These are phyloP conservation scores for Catocala nupta DNA, from an alignment of 2,888 invertebrate species.

Conservation along the genomic window DNA sequence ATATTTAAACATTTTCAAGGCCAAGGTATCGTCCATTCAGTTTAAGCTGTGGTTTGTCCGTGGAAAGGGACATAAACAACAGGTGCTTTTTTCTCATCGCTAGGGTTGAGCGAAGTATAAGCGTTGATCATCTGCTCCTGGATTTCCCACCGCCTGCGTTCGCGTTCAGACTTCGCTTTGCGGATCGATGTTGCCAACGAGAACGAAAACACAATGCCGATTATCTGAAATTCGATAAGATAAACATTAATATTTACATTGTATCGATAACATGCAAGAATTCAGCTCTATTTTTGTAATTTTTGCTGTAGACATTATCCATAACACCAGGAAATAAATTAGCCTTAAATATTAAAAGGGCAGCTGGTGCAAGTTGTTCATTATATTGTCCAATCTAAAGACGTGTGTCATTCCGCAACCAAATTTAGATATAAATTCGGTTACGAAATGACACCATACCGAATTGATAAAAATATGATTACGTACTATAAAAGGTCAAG, in stretches of 20 bases:
- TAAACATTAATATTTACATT: constrained; percentile 12
- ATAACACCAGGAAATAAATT: not conserved
- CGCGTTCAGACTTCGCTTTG: constrained; percentile 91
- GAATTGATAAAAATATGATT: too few relatives aligned
- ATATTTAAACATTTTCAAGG: constrained; percentile 19
- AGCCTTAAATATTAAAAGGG: too few relatives aligned
- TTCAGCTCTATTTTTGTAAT: not conserved
- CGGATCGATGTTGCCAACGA: constrained; percentile 95
- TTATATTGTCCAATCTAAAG: too few relatives aligned
- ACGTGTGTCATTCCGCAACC: too few relatives aligned
- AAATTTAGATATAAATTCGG: too few relatives aligned
- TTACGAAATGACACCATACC: too few relatives aligned
- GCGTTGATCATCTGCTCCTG: constrained; percentile 87
- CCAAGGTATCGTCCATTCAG: constrained; percentile 15
- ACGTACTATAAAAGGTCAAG: too few relatives aligned
- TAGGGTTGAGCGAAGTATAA: constrained; percentile 78
- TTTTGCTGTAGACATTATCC: not conserved
- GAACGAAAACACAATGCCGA: constrained; percentile 96
- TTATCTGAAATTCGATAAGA: constrained; percentile 86
- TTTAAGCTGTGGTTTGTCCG: constrained; percentile 74
- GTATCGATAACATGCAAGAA: not conserved
- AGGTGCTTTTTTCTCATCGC: constrained; percentile 73
- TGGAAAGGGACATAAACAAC: constrained; percentile 85
- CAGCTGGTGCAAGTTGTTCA: too few relatives aligned
- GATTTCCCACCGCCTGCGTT: constrained; percentile 90